phyloP scores from a whole-genome alignment of 2,888 invertebrate species.

The Patella depressa region DNA sequence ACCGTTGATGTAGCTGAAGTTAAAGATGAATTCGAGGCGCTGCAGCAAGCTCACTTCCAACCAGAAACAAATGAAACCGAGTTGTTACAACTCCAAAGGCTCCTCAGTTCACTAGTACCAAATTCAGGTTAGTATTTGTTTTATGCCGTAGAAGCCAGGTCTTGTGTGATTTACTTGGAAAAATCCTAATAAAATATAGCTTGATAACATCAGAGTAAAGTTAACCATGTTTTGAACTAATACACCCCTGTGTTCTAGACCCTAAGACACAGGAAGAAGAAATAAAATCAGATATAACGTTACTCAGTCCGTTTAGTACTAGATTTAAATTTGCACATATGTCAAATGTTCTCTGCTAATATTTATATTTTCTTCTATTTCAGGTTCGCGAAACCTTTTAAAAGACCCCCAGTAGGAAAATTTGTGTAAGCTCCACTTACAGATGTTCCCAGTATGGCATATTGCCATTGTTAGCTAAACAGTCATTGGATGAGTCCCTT shows the following conservation, averaged over 20 bases:
- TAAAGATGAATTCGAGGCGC: background rate
- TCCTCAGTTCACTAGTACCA: conserved; percentile 51
- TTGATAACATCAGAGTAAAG: no score
- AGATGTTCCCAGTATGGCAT: conserved; percentile 59
- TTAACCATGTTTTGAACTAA: no score
- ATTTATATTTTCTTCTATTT: conserved; percentile 30
- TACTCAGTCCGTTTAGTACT: background rate
- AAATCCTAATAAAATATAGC: no score
- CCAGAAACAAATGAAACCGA: conserved; percentile 28
- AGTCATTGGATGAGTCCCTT: background rate
- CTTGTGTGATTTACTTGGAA: no score
- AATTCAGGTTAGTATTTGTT: conserved; percentile 47
- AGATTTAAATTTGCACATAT: background rate
- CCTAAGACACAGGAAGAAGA: no score
- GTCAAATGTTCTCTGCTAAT: background rate
- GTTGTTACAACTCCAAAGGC: conserved; percentile 55
- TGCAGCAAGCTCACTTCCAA: conserved; percentile 5
- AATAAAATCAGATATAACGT: no score
- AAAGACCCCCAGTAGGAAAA: conserved; percentile 62
- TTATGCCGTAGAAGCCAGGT: no score
- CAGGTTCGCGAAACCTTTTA: conserved; percentile 47
- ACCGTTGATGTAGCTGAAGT: conserved; percentile 17
- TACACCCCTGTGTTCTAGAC: no score
- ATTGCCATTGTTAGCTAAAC: conserved; percentile 54
- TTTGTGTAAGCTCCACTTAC: conserved; percentile 58